Conservation (phyloP, 2,113 vertebrate genomes). For the Felis catus region DNA sequence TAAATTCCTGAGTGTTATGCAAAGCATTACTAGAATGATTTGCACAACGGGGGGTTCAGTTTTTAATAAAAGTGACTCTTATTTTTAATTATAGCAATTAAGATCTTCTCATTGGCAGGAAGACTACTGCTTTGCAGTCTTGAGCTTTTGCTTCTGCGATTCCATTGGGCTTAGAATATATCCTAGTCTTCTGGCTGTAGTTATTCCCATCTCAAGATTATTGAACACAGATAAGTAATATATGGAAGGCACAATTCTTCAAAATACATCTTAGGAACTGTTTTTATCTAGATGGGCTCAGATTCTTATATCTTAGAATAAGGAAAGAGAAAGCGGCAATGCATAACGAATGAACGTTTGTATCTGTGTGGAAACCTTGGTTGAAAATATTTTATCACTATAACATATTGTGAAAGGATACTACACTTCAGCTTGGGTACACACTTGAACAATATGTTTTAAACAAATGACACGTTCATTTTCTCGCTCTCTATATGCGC, state of each 20-base stretch:
- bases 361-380: background rate
- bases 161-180: slow-evolving; percentile 53
- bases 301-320: slow-evolving; percentile 15
- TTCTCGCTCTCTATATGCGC: slow-evolving; percentile 47
- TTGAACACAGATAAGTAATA: background rate
- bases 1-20: slow-evolving; percentile 82
- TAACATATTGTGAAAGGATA: slow-evolving; percentile 53
- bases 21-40: slow-evolving; percentile 79
- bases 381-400: slow-evolving; percentile 70
- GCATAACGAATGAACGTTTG: background rate
- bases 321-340: slow-evolving; percentile 2
- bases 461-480: slow-evolving; percentile 50
- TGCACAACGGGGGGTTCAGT: slow-evolving; percentile 80
- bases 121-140: slow-evolving; percentile 62
- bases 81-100: slow-evolving; percentile 87
- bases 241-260: background rate
- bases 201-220: slow-evolving; percentile 58
- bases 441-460: slow-evolving; percentile 61
- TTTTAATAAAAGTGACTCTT: slow-evolving; percentile 86
- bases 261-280: background rate
- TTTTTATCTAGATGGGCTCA: background rate
- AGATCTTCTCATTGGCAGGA: slow-evolving; percentile 83
- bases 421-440: slow-evolving; percentile 46
- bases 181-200: background rate
- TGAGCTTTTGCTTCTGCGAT: slow-evolving; percentile 48